Base-by-base conservation (phyloP, 1,140 invertebrate species). In the Triops longicaudatus region DNA sequence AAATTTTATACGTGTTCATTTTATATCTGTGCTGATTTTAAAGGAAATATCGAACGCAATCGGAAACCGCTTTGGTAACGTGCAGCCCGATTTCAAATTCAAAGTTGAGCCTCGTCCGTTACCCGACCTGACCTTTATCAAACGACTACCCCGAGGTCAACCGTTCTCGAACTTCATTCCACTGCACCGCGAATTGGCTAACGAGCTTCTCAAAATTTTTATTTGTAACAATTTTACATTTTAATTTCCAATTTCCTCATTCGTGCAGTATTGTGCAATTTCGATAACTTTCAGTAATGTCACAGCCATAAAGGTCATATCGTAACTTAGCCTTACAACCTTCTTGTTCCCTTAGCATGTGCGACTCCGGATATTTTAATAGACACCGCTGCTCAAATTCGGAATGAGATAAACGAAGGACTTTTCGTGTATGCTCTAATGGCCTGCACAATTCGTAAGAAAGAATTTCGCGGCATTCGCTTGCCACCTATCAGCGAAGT, bases 401-500 rank as follows among this genome's bases (percentile, higher is more conserved):
- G 80, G 10, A 80, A 82, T 73, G 75, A 73, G 71, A 63, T 81
- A 0, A 81, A 82, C 41, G 73, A 79, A 7, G 63, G 79, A 26
- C 42, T 82, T 7, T 82, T 79, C 73, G 74, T 81, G 6, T 79
- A 79, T 73, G 80, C 80, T 1, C 73, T 82, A 26, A 77, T 78
- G 17, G 75, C 76, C 26, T 31, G 75, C 37, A 50, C 78, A 17
- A 76, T 79, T 6, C 37, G 76, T 1, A 73, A 80, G 12, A 73
- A 72, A 1, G 81, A 81, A 73, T 73, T 80, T 26, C 75, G 75
- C 41, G 72, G 77, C n/a, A 77, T 81, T 42, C 73, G 73, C 0
- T 73, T 80, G 26, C 81, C 81, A 10, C 44, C 79, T 11, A 44
- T 81, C 26, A 80, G 72, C 42, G 81, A 81, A 79, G 76, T 81